A percentile compares a stretch with the other conserved stretches of the same genome.
These are phyloP conservation scores for Ariopsis seemanni DNA, from an alignment of 2,113 vertebrate species.

Conservation along the genomic window DNA sequence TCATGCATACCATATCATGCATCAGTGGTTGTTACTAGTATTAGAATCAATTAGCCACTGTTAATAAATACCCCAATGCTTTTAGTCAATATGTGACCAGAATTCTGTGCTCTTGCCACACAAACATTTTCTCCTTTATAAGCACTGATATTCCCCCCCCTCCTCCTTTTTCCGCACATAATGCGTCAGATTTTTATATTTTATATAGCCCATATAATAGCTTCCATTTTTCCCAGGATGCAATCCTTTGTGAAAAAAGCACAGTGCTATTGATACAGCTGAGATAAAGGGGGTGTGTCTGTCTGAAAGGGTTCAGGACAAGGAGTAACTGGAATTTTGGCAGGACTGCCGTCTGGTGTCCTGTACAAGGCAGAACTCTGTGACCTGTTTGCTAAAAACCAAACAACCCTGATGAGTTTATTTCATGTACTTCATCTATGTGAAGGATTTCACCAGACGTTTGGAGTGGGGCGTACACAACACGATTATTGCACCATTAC, in stretches of 20 bases:
- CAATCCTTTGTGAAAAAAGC: slow-evolving; percentile 40
- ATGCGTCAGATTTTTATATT: slow-evolving; percentile 16
- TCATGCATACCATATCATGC: slow-evolving; percentile 5
- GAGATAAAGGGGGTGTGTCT: slow-evolving; percentile 55
- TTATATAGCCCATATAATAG: slow-evolving; percentile 1
- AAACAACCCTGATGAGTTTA: slow-evolving; percentile 27
- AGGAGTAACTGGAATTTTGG: slow-evolving; percentile 47
- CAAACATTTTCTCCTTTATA: background rate
- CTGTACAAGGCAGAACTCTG: slow-evolving; percentile 26
- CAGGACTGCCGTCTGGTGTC: slow-evolving; percentile 24
- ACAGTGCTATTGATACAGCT: slow-evolving; percentile 54
- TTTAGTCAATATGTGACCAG: background rate
- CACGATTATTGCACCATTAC: background rate
- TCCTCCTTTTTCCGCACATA: slow-evolving; percentile 23
- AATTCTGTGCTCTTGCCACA: slow-evolving; percentile 2
- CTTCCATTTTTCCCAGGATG: background rate
- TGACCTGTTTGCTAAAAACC: slow-evolving; percentile 41
- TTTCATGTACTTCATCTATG: slow-evolving; percentile 34
- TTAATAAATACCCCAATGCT: background rate
- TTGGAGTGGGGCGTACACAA: background rate
- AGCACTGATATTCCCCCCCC: background rate
- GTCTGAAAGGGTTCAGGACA: slow-evolving; percentile 40
- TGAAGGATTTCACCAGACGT: slow-evolving; percentile 17
- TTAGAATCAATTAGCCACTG: slow-evolving; percentile 16
- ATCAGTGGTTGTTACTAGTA: background rate